Base-by-base conservation (phyloP, 2,888 invertebrate species). In the Machimus atricapillus region DNA sequence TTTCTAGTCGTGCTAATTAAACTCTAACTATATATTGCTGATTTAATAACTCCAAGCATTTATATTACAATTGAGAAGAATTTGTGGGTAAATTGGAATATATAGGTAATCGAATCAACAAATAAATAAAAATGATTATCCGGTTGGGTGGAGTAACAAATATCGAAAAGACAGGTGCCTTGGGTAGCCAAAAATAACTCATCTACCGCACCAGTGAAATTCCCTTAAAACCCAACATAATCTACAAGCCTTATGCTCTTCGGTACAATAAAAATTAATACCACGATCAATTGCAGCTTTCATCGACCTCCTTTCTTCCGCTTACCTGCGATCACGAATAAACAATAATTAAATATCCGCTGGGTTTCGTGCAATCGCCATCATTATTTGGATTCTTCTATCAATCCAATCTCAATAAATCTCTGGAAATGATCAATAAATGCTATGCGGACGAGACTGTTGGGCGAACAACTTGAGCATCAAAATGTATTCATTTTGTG, bases 381-480 rank as follows among this genome's bases (percentile, higher is more conserved):
- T 56, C 81, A 56, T 81, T 52, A 81, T 81, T 81, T 40, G 76
- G 37, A 76, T 76, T 81, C 52, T 81, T 66, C 81, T 81, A 81
- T 81, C 81, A 81, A 52, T 46, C 43, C 31, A n/a, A 83, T 83
- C 34, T 66, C 73, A 58, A 83, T 83, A 83, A 83, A 83, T 83
- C 83, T 83, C 23, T 46, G 19, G 66, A 66, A 83, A 83, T 83
- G 66, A 37, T 83, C 83, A 83, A 83, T 66, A 83, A 83, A 81
- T 81, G 46, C 81, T 52, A 56, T 43, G 52, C 52, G 81, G 37
- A 56, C n/a, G 52, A n/a, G n/a, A n/a, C 81, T 52, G 52, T 52
- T 43, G n/a, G 46, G 43, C 14, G 52, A 43, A 8, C 27, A 34
- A 19, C 56, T 37, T 12, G 52, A 66, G 37, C 76, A n/a, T n/a